Conservation (phyloP, 35 echinoderm and acorn worm genomes). For the Nesometra sesokonis region DNA sequence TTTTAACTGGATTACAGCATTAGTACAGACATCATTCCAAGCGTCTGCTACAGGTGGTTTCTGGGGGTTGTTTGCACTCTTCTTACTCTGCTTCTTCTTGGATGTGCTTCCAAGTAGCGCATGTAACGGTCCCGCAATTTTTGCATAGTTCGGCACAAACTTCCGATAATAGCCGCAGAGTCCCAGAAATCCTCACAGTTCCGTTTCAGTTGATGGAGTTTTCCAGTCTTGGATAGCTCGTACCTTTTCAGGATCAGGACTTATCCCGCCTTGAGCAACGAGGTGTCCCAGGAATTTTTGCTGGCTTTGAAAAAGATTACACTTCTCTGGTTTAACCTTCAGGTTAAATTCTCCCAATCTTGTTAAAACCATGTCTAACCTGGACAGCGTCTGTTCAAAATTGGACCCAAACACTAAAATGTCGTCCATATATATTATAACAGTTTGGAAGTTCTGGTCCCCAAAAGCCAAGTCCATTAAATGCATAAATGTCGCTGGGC, state of each 20-base stretch:
- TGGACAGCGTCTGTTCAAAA: too few species aligned
- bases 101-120: not conserved
- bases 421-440: too few species aligned
- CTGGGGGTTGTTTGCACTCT: not conserved
- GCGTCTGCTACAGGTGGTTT: not conserved
- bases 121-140: slow-evolving; percentile 19
- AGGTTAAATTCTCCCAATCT: slow-evolving; percentile 9
- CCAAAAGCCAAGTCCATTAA: too few species aligned
- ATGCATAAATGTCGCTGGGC: too few species aligned
- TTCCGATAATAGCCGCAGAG: slow-evolving; percentile 14
- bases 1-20: slow-evolving; percentile 5
- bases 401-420: too few species aligned
- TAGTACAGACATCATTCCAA: slow-evolving; percentile 7
- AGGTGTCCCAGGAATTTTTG: not conserved
- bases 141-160: slow-evolving; percentile 17
- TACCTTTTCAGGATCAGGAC: slow-evolving; percentile 2
- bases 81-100: not conserved
- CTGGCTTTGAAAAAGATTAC: not conserved
- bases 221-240: slow-evolving; percentile 16
- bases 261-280: too few species aligned
- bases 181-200: slow-evolving; percentile 21
- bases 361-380: slow-evolving; percentile 26
- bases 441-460: too few species aligned
- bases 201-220: slow-evolving; percentile 7
- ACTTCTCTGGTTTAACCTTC: slow-evolving; percentile 37